Evolutionary conservation across 2,797 vertebrate species (phyloP), one percentile per base, ranked within the genome.

Genomic region (Octomys mimax): DNA sequence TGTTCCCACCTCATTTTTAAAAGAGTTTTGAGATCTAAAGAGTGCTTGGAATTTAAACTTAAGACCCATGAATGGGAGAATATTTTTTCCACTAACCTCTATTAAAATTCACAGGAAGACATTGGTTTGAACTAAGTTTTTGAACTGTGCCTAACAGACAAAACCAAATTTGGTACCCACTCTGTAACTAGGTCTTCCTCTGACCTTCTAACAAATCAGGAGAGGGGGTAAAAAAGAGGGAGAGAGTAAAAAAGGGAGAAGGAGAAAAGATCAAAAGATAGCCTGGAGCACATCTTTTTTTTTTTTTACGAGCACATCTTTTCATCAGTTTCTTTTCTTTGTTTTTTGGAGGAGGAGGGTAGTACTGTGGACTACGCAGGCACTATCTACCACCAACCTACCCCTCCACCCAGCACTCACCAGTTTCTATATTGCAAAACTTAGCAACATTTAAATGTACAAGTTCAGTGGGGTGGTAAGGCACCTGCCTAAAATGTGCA

Each of bases 81-180:
- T 14, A 57, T 12, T 75, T 84, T 54, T 42, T 49, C 39, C 59
- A 80, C 7, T 87, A 64, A 90, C 5, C 22, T 86, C 83, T 49
- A 61, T 39, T 92, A 78, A 80, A 89, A 89, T 75, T 62, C 57
- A 52, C 1, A 28, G n/a, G 39, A 26, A 8, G 49, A 42, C n/a
- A 71, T 2, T 71, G 36, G 54, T 80, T 79, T 89, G 18, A 36
- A 73, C 64, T 46, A 42, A 70, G 36, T 61, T 89, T 79, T 24
- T 49, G 21, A n/a, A 92, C n/a, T 73, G 78, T 21, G 14, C 61
- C 39, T 46, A 54, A 62, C 7, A 92, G 82, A 57, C 49, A 68
- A 95, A 89, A 71, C n/a, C 79, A 89, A 95, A 83, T 52, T 61
- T 28, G 31, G n/a, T 68, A 57, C 49, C 70, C 85, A 64, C 18